Evolutionary conservation across 2,888 invertebrate species (phyloP), one percentile per base, ranked within the genome.

Genomic region (Ichneumoninae sp.): DNA sequence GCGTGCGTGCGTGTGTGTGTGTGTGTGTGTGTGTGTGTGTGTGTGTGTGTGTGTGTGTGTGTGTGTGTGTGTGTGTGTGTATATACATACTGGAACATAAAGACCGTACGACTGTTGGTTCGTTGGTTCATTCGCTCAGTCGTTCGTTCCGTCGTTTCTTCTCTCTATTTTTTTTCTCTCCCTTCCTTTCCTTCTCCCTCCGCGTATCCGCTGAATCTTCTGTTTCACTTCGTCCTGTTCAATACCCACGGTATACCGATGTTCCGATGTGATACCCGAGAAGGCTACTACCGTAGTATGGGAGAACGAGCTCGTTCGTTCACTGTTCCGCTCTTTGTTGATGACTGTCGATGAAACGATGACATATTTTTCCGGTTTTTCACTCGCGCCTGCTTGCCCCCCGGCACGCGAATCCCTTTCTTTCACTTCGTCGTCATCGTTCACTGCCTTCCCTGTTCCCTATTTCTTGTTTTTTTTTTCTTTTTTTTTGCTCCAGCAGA

Each of bases 331-430:
- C 88, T 91, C 93, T 93, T 93, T 92, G 92, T 87, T 93, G 91
- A 93, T 93, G 93, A 93, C 93, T 93, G 92, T 93, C 93, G 93
- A 93, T 93, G 93, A 93, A 93, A 92, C 93, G 93, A 93, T 93
- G 93, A 93, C 93, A 93, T 93, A 93, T 93, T 93, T 93, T 93
- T 93, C 93, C 92, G 93, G 92, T 89, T 91, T 93, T 93, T 92
- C 90, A 91, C 92, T 91, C 90, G 90, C 90, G 90, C 90, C 89
- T 69, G 75, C 80, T 71, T 80, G 82, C 82, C 84, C 86, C 77
- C 82, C 74, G 86, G 87, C 84, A 72, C 71, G 79, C 82, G 86
- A 89, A 88, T 88, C 91, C 88, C 87, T 85, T 86, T 81, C 87
- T 83, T 83, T 82, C 85, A 86, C 88, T 76, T 88, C 86, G 89